Conservation (phyloP, 2,797 vertebrate genomes). For the Anas capensis region DNA sequence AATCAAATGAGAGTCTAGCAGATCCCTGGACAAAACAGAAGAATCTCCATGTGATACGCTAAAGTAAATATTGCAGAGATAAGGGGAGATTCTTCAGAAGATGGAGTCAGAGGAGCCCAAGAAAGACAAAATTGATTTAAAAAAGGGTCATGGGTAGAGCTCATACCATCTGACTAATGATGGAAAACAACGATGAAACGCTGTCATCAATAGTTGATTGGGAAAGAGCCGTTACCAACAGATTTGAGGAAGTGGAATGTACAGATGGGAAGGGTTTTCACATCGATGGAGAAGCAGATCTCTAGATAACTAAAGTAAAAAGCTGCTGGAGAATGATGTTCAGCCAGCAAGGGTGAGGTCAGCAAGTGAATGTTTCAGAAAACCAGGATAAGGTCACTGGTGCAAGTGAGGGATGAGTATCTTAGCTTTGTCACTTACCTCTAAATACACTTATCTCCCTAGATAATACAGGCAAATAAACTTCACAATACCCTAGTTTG, state of each 20-base stretch:
- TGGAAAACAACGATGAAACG: neutral
- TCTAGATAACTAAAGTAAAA: neutral
- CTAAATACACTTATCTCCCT: neutral
- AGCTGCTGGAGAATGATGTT: neutral
- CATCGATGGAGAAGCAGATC: neutral
- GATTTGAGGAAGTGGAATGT: neutral
- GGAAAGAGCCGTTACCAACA: neutral
- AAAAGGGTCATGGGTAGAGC: neutral
- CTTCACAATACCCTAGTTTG: neutral
- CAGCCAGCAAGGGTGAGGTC: neutral
- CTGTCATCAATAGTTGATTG: rapidly evolving
- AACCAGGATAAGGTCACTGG: rapidly evolving
- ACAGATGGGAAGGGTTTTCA: neutral
- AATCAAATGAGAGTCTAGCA: neutral
- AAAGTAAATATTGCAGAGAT: neutral
- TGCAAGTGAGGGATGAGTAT: rapidly evolving
- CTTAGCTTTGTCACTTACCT: neutral
- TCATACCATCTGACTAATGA: neutral
- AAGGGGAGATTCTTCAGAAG: neutral
- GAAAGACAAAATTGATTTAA: neutral
- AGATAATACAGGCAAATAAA: neutral
- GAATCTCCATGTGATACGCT: neutral
- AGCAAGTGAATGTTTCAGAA: neutral
- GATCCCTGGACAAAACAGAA: neutral
- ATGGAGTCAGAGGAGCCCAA: neutral